Conservation (phyloP, 2,113 vertebrate species). For the Prinia subflava region DNA sequence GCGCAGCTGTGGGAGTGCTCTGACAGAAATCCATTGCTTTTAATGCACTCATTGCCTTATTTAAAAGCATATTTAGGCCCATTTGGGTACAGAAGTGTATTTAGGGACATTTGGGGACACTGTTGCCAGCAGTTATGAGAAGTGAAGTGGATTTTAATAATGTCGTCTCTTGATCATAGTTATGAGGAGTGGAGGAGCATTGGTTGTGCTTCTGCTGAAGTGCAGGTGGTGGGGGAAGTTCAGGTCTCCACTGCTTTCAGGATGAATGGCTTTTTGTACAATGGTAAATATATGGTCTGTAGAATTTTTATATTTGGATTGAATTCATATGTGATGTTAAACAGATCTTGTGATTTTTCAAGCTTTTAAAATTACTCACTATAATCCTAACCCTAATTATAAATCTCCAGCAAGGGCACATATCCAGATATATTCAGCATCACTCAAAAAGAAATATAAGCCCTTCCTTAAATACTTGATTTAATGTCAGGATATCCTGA, state of each 20-base stretch:
- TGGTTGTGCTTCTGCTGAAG: not conserved
- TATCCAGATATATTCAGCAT: not conserved
- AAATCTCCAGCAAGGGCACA: constrained; percentile 7
- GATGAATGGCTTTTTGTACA: not conserved
- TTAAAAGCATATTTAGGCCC: not conserved
- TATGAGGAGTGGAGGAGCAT: not conserved
- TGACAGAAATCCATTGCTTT: not conserved
- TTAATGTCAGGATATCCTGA: constrained; percentile 29
- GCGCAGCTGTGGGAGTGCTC: not conserved
- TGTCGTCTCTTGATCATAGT: not conserved
- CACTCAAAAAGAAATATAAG: not conserved
- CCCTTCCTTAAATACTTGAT: constrained; percentile 14
- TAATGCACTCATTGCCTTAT: not conserved
- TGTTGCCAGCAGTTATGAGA: not conserved
- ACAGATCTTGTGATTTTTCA: constrained; percentile 17
- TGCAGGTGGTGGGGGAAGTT: not conserved
- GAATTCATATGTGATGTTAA: not conserved
- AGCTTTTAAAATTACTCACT: not conserved
- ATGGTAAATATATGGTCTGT: not conserved
- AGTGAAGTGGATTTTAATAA: not conserved
- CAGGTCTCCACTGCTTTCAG: not conserved
- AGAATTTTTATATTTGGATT: not conserved
- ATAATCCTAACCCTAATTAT: constrained; percentile 10
- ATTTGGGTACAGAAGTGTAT: not conserved
- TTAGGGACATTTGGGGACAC: not conserved